These are phyloP conservation scores for Myocastor coypus DNA, from an alignment of 2,113 vertebrate genomes.

Conservation along the genomic window DNA sequence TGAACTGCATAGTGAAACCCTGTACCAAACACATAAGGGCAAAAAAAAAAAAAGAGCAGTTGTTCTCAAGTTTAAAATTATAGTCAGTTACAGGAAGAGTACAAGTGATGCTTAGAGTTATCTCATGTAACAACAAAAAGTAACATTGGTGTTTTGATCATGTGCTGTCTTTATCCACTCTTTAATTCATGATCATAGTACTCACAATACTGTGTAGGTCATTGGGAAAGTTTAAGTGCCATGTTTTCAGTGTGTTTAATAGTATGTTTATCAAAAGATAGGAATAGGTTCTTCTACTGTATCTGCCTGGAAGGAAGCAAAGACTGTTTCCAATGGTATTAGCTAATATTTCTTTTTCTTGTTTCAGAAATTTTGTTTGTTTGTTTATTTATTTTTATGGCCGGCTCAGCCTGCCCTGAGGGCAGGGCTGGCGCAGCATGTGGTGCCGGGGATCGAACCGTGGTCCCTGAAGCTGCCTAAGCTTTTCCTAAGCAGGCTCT, in stretches of 20 bases:
- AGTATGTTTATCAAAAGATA: neutral
- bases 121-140: neutral
- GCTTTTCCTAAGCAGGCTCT: too few relatives aligned
- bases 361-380: too few relatives aligned
- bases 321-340: neutral
- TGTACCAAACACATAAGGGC: too few relatives aligned
- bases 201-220: neutral
- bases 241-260: neutral
- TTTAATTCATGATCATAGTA: neutral
- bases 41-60: too few relatives aligned
- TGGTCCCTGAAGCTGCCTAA: too few relatives aligned
- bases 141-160: neutral
- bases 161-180: neutral
- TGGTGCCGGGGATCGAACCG: too few relatives aligned
- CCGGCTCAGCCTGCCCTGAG: too few relatives aligned
- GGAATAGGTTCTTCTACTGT: neutral
- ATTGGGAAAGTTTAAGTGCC: neutral
- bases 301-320: neutral
- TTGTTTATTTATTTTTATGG: too few relatives aligned
- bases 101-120: neutral
- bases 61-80: neutral
- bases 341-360: constrained; percentile 17
- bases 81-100: neutral
- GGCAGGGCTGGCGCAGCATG: too few relatives aligned
- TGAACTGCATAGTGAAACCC: too few relatives aligned